A percentile compares a stretch with the other conserved stretches of the same genome.
phyloP scores from a whole-genome alignment of 2,113 vertebrate genomes.

The Poeciliopsis prolifica region DNA sequence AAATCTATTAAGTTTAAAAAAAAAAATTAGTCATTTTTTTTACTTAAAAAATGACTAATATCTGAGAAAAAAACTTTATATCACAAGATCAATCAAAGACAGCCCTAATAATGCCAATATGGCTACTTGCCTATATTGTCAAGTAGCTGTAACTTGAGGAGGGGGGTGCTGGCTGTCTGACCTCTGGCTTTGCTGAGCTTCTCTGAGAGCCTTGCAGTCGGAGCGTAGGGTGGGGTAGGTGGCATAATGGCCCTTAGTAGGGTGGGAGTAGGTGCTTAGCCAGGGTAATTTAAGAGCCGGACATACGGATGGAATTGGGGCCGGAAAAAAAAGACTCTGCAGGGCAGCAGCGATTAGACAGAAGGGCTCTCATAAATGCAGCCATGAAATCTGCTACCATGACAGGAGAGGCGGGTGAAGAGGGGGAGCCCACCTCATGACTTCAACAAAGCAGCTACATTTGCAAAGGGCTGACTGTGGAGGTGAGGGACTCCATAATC shows the following conservation, averaged over 20 bases:
- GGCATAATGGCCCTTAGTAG: slow-evolving; percentile 62
- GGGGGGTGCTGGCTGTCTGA: slow-evolving; percentile 58
- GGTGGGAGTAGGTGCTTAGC: slow-evolving; percentile 70
- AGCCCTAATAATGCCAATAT: neutral
- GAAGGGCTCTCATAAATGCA: slow-evolving; percentile 74
- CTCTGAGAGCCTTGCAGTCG: slow-evolving; percentile 49
- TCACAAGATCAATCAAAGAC: slow-evolving; percentile 34
- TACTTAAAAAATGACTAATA: neutral
- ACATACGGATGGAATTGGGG: slow-evolving; percentile 74
- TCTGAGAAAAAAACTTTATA: slow-evolving; percentile 8
- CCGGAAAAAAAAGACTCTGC: slow-evolving; percentile 60
- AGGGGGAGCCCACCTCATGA: slow-evolving; percentile 35
- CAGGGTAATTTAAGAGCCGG: slow-evolving; percentile 78
- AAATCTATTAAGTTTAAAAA: neutral
- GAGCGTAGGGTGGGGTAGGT: slow-evolving; percentile 40
- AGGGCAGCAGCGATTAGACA: slow-evolving; percentile 78
- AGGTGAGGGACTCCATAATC: slow-evolving; percentile 47
- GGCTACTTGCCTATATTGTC: slow-evolving; percentile 36
- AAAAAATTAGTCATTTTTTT: neutral
- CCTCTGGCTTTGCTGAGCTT: slow-evolving; percentile 50
- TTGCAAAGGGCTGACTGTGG: slow-evolving; percentile 34
- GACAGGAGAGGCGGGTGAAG: slow-evolving; percentile 29
- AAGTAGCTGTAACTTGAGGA: slow-evolving; percentile 68
- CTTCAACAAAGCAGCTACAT: slow-evolving; percentile 48
- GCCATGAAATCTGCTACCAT: slow-evolving; percentile 64